Conservation (phyloP, 2,113 vertebrate species). For the Dunckerocampus dactyliophorus region DNA sequence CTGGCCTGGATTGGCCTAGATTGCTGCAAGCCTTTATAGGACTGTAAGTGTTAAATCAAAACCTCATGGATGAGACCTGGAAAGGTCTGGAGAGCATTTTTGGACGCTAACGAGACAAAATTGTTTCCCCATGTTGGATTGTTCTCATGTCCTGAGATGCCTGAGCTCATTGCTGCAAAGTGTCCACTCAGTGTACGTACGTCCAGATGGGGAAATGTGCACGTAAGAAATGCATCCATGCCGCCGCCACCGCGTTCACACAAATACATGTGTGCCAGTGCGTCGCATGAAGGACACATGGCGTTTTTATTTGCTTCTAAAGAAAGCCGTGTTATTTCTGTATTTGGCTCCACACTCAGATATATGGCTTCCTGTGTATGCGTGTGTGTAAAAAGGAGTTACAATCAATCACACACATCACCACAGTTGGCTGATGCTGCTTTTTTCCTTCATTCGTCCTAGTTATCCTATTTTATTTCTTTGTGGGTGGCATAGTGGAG, state of each 20-base stretch:
- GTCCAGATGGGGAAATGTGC: constrained; percentile 16
- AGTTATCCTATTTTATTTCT: not conserved
- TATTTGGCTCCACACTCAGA: constrained; percentile 30
- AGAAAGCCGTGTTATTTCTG: constrained; percentile 32
- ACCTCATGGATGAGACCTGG: not conserved
- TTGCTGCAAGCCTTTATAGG: constrained; percentile 11
- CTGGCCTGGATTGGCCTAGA: not conserved
- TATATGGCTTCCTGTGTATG: constrained; percentile 12
- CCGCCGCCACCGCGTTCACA: not conserved
- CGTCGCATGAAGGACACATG: not conserved
- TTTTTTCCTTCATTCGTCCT: not conserved
- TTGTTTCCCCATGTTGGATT: constrained; percentile 63
- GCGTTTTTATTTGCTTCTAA: constrained; percentile 15
- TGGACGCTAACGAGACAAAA: constrained; percentile 63
- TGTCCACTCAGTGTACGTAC: constrained; percentile 30
- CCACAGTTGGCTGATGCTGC: constrained; percentile 36
- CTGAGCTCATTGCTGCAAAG: constrained; percentile 8
- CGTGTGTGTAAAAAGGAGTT: not conserved
- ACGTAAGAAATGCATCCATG: not conserved
- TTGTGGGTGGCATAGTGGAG: not conserved
- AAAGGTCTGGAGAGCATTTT: constrained; percentile 42
- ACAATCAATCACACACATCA: constrained; percentile 17
- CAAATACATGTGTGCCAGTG: not conserved
- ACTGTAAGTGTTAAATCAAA: constrained; percentile 9
- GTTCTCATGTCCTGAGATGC: constrained; percentile 27